phyloP scores from a whole-genome alignment of 1,140 invertebrate species.

The Panagrolaimus sp. region DNA sequence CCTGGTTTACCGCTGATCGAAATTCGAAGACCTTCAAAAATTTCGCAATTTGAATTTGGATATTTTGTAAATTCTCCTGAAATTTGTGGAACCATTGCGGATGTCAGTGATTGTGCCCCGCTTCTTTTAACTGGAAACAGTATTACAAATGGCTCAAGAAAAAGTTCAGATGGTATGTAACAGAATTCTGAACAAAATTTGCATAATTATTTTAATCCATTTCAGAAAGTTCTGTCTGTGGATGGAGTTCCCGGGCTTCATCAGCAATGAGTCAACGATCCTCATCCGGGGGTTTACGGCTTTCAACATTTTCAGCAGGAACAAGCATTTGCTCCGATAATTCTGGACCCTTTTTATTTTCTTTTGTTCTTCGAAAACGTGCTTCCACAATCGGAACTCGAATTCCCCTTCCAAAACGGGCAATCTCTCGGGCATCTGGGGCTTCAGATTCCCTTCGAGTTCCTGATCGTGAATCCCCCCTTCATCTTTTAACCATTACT shows the following conservation, averaged over 20 bases:
- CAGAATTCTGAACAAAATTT: neutral
- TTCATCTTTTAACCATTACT: conserved; percentile 52
- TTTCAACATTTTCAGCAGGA: conserved; percentile 58
- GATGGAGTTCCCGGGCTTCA: conserved; percentile 57
- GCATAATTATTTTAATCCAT: neutral
- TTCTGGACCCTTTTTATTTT: conserved; percentile 57
- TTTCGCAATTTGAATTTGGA: conserved; percentile 59
- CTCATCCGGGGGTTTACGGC: conserved; percentile 51
- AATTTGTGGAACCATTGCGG: conserved; percentile 38
- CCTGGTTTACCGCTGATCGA: conserved; percentile 58
- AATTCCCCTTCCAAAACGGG: conserved; percentile 57
- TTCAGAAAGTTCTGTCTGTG: conserved; percentile 54
- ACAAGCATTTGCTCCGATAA: conserved; percentile 59
- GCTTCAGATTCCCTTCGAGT: conserved; percentile 50
- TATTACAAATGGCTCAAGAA: conserved; percentile 43
- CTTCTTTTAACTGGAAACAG: conserved; percentile 42
- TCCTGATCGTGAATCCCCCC: conserved; percentile 54
- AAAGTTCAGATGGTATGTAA: conserved; percentile 54
- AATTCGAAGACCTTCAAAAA: conserved; percentile 56
- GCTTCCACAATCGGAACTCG: conserved; percentile 58
- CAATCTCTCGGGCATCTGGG: conserved; percentile 56
- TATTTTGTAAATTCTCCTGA: conserved; percentile 60
- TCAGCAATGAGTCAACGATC: conserved; percentile 57
- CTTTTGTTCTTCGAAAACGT: conserved; percentile 55
- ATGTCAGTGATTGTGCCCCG: conserved; percentile 58